Base-by-base conservation (phyloP, 2,888 invertebrate species). In the Meandrusa payeni region DNA sequence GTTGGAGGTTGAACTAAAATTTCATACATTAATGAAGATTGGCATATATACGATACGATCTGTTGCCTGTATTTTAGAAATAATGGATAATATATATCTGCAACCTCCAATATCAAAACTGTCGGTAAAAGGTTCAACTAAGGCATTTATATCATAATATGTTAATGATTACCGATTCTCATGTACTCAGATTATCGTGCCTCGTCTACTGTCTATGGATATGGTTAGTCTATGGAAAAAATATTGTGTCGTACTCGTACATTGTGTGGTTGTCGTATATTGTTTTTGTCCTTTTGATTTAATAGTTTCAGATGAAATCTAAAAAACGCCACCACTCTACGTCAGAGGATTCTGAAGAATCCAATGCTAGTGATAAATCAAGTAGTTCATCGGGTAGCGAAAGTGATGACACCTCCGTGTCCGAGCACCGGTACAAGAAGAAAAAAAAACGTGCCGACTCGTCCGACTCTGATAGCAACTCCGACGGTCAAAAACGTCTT, bases 361-460 rank as follows among this genome's bases (percentile, higher is more conserved):
- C 86, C 1, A 79, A 80, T 34, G 71, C 50, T 15, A 80, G 76
- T 54, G 70, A 54, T 6, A 76, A 79, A 56, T 76, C 79, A 1
- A 77, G 74, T 39, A 85, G 81, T 58, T 76, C 82, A 1, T 81
- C 82, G 3, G 82, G 72, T 1, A 85, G 77, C 52, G 86, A 82
- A 36, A 85, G 77, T 54, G 85, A 83, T 12, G 80, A 75, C 44
- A 80, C 83, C 4, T 83, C 85, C 5, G 50, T 58, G 22, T 73
- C 74, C 0, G 83, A 76, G 41, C 78, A 76, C 52, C 79, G 81
- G 52, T 72, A 82, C 50, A 83, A 79, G 57, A 87, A 86, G 57
- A 87, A 87, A 67, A 76, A 72, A 48, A 85, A 85, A 64, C 85
- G 77, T 61, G 81, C 63, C 27, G 76, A 79, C 34, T 78, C 80